Base-by-base conservation (phyloP, 2,113 vertebrate species). In the Tetraodon nigroviridis region DNA sequence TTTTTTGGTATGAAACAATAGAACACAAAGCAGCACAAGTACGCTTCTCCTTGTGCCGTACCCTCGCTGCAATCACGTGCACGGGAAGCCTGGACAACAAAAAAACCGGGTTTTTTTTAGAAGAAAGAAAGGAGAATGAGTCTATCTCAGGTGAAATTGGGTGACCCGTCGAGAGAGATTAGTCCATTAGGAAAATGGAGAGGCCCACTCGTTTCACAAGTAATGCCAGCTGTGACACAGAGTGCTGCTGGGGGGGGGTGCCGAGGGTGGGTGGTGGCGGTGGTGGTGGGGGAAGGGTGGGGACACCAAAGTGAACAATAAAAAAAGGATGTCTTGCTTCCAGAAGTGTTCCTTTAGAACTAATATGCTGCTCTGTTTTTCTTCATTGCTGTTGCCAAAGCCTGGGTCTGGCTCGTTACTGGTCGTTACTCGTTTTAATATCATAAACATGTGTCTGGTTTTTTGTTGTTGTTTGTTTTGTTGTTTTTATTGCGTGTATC, bases 191-290 rank as follows among this genome's bases (percentile, higher is more conserved):
- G 71, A 74, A 66, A 73, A 71, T 65, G 64, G 59, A 86, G 81
- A 84, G 79, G 71, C 77, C 85, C 79, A 77, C 83, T 85, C 57
- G 73, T 81, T 64, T 58, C 84, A 89, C 85, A 75, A 83, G 86
- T 83, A 84, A 72, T 75, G 84, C 86, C 84, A 86, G 87, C 88
- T 90, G 88, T 84, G 86, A 86, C 86, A 82, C 68, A 60, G 82
- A 73, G 82, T 32, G 41, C 73, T 78, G 71, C 67, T 73, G 18
- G 49, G 62, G 64, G 7, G 51, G 70, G 58, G 46, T 56, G 14
- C 48, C 32, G 11, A 8, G 44, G n/a, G 44, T 4, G 5, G 51
- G 51, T 8, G 50, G 51, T 13, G 67, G 51, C 11, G 67, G 71
- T 4, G 70, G 69, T 50, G 80, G 73, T 63, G 80, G 76, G 78